Evolutionary conservation across 30 jellyfish, hydroid and myxozoan genomes (phyloP), one percentile per base, ranked within the genome.

Genomic region (Hydra vulgaris): DNA sequence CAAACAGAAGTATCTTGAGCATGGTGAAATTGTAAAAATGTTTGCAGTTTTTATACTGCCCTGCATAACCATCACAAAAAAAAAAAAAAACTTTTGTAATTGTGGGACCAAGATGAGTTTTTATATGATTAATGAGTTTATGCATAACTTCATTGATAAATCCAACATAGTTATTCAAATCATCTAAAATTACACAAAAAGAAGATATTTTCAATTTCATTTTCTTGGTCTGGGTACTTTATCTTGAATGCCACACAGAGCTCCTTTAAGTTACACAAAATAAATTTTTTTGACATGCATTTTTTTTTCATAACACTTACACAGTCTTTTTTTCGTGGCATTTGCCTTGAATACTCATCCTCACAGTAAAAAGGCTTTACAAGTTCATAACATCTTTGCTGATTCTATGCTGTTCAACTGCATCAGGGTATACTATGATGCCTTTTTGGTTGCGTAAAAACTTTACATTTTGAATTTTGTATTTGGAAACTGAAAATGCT

Each of bases 181-280:
- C n/a, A n/a, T n/a, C n/a, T n/a, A n/a, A n/a, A n/a, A n/a, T n/a
- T n/a, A n/a, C n/a, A n/a, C n/a, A n/a, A n/a, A n/a, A n/a, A n/a
- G n/a, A n/a, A n/a, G n/a, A n/a, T n/a, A n/a, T n/a, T n/a, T n/a
- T n/a, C n/a, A n/a, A n/a, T n/a, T 15, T 86, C 89, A 56, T 82
- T 66, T 40, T 73, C 74, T 17, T 22, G 53, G 7, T 88, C 70
- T n/a, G 90, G 89, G 74, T 82, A 67, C 76, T 53, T 69, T 27
- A 23, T 25, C 66, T 88, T 83, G 72, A 74, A 88, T 26, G 68
- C 94, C 17, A 83, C 24, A 74, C 23, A 74, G n/a, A 83, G 83
- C 81, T 88, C 95, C 23, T 74, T 40, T 12, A 40, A 12, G 61
- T 40, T 40, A 40, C 61, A 40, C 61, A 40, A 40, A 40, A 40